Evolutionary conservation across 2,888 invertebrate genomes (phyloP).

Genomic region (Unio pictorum): DNA sequence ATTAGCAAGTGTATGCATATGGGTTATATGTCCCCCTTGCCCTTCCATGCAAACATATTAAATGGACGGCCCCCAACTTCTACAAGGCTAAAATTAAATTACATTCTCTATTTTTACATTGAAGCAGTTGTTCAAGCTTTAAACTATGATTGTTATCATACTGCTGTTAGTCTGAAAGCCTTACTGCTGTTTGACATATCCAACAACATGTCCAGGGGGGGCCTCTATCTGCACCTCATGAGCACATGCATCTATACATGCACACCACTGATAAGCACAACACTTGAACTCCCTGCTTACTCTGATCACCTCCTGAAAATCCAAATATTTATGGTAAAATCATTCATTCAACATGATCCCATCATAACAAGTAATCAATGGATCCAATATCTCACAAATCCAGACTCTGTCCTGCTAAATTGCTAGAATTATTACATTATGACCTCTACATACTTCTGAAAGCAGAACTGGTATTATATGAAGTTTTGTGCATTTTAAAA

Average conservation of each 20-base stretch:
- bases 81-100: not conserved
- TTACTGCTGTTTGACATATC: constrained; percentile 66
- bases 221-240: constrained; percentile 63
- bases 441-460: too few relatives aligned
- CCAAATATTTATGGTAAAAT: not conserved
- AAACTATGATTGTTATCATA: not conserved
- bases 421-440: too few relatives aligned
- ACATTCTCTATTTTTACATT: not conserved
- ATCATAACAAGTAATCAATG: too few relatives aligned
- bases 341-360: too few relatives aligned
- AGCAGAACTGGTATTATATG: too few relatives aligned
- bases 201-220: constrained; percentile 64
- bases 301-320: constrained; percentile 64
- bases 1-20: too few relatives aligned
- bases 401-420: too few relatives aligned
- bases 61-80: too few relatives aligned
- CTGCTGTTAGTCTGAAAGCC: constrained; percentile 8
- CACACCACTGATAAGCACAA: constrained; percentile 64
- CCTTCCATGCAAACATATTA: too few relatives aligned
- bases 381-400: too few relatives aligned
- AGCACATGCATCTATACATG: constrained; percentile 50
- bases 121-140: not conserved
- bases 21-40: too few relatives aligned
- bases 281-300: constrained; percentile 66
- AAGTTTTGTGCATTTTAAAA: too few relatives aligned